Percentiles rank a stretch among this genome's conserved stretches.
These are phyloP conservation scores for Scyliorhinus canicula DNA, from an alignment of 2,797 vertebrate species.

Conservation along the genomic window DNA sequence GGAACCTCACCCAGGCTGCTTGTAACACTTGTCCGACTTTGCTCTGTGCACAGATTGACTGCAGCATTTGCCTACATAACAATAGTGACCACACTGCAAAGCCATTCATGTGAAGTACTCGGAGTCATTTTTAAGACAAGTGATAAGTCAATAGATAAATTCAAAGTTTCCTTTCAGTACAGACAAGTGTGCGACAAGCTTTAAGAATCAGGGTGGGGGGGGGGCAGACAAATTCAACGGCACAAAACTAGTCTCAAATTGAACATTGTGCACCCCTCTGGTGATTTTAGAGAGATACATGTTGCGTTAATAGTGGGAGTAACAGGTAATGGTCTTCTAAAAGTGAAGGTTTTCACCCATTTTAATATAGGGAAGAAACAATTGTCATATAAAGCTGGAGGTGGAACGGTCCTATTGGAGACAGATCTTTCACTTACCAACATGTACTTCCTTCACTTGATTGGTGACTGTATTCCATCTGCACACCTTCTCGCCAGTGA, in stretches of 20 bases:
- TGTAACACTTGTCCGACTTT: neutral
- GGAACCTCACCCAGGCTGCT: too few species aligned
- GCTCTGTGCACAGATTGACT: neutral
- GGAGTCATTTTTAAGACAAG: neutral
- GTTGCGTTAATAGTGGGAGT: neutral
- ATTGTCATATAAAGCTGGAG: too few species aligned
- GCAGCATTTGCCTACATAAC: neutral
- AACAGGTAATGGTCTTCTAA: neutral
- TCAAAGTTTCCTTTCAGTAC: neutral
- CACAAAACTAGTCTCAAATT: neutral
- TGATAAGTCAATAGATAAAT: neutral
- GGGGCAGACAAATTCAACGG: neutral
- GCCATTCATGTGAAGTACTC: neutral
- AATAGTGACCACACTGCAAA: neutral
- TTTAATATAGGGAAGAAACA: neutral
- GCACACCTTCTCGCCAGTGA: constrained; percentile 65
- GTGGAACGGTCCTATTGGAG: neutral
- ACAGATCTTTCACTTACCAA: constrained; percentile 60
- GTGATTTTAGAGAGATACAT: neutral
- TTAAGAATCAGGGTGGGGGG: neutral
- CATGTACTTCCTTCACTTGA: constrained; percentile 54
- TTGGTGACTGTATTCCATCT: constrained; percentile 66
- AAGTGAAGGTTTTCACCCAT: neutral
- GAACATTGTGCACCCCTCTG: neutral
- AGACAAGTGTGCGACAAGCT: neutral